phyloP scores from a whole-genome alignment of 1,140 invertebrate species.

The Sycophaga agraensis region DNA sequence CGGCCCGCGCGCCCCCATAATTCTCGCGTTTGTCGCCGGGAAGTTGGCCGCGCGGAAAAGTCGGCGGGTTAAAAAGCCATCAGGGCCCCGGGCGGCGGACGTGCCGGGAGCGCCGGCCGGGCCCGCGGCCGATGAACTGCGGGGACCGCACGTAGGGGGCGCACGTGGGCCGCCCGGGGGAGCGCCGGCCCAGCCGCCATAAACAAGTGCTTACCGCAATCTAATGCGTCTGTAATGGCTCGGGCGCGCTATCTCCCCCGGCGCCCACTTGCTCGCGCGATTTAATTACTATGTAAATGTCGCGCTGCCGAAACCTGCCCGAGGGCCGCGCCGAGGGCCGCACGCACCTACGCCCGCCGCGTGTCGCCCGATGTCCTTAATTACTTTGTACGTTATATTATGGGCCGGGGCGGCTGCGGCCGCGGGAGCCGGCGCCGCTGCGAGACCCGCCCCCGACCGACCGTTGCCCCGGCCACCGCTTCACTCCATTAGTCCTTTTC shows the following conservation, averaged over 20 bases:
- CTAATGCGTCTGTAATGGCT: constrained; percentile 60
- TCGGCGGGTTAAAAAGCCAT: neutral
- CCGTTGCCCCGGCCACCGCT: constrained; percentile 7
- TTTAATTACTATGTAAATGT: constrained; percentile 62
- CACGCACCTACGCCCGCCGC: constrained; percentile 20
- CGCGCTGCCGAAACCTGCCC: constrained; percentile 45
- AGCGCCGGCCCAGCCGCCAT: constrained; percentile 49
- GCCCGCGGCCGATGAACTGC: neutral
- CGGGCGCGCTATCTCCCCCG: constrained; percentile 38
- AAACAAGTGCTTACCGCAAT: constrained; percentile 61
- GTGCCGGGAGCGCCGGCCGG: neutral
- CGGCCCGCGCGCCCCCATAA: neutral
- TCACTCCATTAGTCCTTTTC: constrained; percentile 28
- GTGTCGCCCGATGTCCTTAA: constrained; percentile 59
- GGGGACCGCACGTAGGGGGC: constrained; percentile 1
- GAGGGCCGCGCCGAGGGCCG: neutral
- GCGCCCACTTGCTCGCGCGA: constrained; percentile 52
- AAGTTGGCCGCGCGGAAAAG: constrained; percentile 1
- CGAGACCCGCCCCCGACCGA: neutral
- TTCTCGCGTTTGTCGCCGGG: constrained; percentile 24
- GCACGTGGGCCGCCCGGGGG: constrained; percentile 5
- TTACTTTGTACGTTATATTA: constrained; percentile 61
- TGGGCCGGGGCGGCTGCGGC: constrained; percentile 34
- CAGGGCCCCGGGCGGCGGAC: neutral
- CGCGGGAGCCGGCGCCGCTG: neutral